Evolutionary conservation across 2,113 vertebrate genomes (phyloP).

Genomic region (Plestiodon gilberti): DNA sequence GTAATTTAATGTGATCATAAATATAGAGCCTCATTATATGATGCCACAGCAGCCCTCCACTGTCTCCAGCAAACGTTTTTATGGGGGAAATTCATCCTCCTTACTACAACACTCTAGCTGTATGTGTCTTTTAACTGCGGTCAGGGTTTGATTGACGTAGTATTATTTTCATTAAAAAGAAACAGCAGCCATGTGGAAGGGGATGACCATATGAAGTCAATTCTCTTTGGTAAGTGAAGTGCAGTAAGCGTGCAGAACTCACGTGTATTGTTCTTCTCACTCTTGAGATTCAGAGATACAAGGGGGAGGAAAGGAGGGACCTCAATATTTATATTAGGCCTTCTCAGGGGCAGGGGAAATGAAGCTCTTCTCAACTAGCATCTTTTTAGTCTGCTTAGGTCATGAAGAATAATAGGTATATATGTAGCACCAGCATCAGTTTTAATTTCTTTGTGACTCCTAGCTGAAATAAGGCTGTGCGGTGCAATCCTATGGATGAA

Average conservation of each 20-base stretch:
- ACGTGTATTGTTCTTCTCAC: not conserved
- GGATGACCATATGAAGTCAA: not conserved
- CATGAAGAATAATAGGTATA: not conserved
- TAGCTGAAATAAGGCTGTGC: not conserved
- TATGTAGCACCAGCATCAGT: too few species aligned
- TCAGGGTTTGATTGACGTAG: not conserved
- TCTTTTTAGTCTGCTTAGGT: not conserved
- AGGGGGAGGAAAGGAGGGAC: not conserved
- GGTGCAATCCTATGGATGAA: not conserved
- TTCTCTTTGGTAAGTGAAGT: not conserved
- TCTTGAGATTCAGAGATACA: not conserved
- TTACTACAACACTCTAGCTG: not conserved
- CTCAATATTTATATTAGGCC: not conserved
- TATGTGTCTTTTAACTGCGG: not conserved
- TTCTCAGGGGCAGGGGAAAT: not conserved
- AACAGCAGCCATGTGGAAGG: not conserved
- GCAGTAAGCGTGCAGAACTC: not conserved
- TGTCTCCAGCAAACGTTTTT: slow-evolving; percentile 40
- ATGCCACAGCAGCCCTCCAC: slow-evolving; percentile 6
- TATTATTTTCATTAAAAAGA: slow-evolving; percentile 11
- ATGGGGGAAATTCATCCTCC: not conserved
- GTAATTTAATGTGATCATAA: slow-evolving; percentile 59
- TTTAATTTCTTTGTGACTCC: not conserved
- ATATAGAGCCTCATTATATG: slow-evolving; percentile 36
- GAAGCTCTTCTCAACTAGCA: not conserved